Evolutionary conservation across 2,888 invertebrate species (phyloP), one percentile per base, ranked within the genome.

Genomic region (Odiellus spinosus): DNA sequence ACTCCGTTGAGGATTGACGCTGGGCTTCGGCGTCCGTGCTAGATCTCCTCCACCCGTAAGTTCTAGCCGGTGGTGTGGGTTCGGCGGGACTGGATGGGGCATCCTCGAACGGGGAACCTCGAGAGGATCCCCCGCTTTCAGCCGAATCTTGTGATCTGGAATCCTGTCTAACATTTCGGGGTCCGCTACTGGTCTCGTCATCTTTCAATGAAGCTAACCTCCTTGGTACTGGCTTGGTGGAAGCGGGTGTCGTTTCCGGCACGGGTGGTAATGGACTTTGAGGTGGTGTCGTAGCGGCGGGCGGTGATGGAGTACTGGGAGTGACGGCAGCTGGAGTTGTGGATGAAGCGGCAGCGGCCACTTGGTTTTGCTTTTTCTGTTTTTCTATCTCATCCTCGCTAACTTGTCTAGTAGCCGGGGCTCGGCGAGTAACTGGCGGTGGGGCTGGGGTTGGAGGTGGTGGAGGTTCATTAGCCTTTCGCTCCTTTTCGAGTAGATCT

Each of bases 321-420:
- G 42, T 34, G 40, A 15, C 40, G 17, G 45, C 15, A 34, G 14
- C n/a, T 21, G 47, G 43, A 44, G 47, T 39, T 10, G 49, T 11
- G 2, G 52, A 42, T 36, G 46, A 21, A 18, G 46, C 47, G 17
- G 52, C 48, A 33, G 51, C 53, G 14, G 44, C 46, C 10, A 40
- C 75, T 65, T 86, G 86, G 61, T 83, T 87, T 67, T 83, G 82
- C 61, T 82, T 80, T 68, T 88, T 88, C 55, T 84, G 81, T 60
- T 80, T 77, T 10, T 82, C 73, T 53, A 88, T 85, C 65, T 90
- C 90, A 61, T 86, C 87, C 68, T 88, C 88, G 63, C 84, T 84
- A 54, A 80, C 74, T 66, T 86, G 85, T 51, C 84, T 73, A 42
- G 77, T 75, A 10, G 82, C 57, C 21, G 55, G 52, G 45, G 60